These are phyloP conservation scores for Microctonus hyperodae DNA, from an alignment of 2,888 invertebrate genomes.

Conservation along the genomic window DNA sequence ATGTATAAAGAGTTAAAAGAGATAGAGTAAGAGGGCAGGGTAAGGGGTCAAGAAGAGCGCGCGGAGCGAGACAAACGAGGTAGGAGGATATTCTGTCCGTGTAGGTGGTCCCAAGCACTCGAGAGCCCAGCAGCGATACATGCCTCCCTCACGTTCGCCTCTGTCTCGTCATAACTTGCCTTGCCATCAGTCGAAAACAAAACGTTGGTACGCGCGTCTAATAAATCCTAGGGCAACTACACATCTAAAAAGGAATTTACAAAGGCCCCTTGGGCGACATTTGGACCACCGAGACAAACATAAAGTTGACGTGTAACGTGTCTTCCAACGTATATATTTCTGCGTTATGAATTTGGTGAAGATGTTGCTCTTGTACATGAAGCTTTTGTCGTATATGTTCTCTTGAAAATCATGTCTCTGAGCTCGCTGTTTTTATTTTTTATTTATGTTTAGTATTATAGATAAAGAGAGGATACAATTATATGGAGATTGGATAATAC, in stretches of 20 bases:
- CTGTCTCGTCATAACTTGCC: conserved; percentile 24
- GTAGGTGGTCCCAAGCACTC: conserved; percentile 36
- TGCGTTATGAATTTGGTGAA: conserved; percentile 17
- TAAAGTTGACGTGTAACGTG: conserved; percentile 25
- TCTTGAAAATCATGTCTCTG: neutral
- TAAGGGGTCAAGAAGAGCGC: conserved; percentile 19
- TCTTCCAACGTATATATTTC: conserved; percentile 17
- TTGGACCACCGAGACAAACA: conserved; percentile 18
- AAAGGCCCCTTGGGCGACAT: conserved; percentile 15
- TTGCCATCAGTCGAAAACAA: conserved; percentile 33
- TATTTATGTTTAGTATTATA: no score
- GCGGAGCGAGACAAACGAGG: conserved; percentile 33
- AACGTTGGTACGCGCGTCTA: conserved; percentile 28
- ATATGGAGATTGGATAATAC: neutral
- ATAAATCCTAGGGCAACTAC: conserved; percentile 29
- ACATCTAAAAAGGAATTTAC: conserved; percentile 21
- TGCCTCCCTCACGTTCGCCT: conserved; percentile 18
- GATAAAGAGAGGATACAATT: no score
- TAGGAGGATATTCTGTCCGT: conserved; percentile 33
- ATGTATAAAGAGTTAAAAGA: neutral
- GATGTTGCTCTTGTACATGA: conserved; percentile 1
- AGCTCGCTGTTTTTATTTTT: no score
- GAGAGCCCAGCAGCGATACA: conserved; percentile 25
- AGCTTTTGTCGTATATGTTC: conserved; percentile 10
- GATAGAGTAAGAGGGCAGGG: neutral